Percentiles rank a stretch among this genome's conserved stretches.
These are phyloP conservation scores for Olivierus martensii DNA, from an alignment of 1,140 invertebrate species.

Conservation along the genomic window DNA sequence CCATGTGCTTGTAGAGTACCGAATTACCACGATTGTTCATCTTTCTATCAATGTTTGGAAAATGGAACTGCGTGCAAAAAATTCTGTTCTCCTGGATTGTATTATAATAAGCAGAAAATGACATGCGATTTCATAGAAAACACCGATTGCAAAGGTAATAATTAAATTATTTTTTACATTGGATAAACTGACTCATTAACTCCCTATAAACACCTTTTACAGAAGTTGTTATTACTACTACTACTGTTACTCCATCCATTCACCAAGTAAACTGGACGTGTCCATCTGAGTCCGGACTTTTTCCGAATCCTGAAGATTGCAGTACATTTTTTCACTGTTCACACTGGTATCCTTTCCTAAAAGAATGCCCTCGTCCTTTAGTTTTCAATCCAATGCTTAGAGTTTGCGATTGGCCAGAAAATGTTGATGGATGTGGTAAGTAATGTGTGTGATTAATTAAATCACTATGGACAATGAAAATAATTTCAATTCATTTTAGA, in stretches of 20 bases:
- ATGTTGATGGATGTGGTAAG: constrained; percentile 6
- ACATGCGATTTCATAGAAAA: constrained; percentile 3
- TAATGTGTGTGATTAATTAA: too few species aligned
- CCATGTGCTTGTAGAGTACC: constrained; percentile 4
- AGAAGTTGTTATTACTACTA: too few species aligned
- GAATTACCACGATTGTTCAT: constrained; percentile 12
- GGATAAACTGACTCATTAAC: too few species aligned
- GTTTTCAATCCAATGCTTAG: constrained; percentile 17
- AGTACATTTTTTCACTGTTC: constrained; percentile 21
- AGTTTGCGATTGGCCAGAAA: constrained; percentile 18
- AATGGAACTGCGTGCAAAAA: constrained; percentile 2
- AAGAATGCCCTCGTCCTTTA: constrained; percentile 17
- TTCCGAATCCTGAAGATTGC: constrained; percentile 19
- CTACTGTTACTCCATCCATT: not conserved
- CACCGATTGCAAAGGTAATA: constrained; percentile 1
- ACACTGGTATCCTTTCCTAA: constrained; percentile 16
- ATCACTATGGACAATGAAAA: too few species aligned
- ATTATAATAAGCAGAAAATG: not conserved
- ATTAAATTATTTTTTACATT: not conserved
- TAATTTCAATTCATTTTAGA: too few species aligned
- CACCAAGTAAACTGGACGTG: not conserved
- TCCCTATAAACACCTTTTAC: too few species aligned
- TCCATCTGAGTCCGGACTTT: constrained; percentile 7
- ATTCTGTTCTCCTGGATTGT: constrained; percentile 1
- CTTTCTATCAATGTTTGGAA: constrained; percentile 7